Evolutionary conservation across 2,797 vertebrate species (phyloP), one percentile per base, ranked within the genome.

Genomic region (Sebastes taczanowskii): DNA sequence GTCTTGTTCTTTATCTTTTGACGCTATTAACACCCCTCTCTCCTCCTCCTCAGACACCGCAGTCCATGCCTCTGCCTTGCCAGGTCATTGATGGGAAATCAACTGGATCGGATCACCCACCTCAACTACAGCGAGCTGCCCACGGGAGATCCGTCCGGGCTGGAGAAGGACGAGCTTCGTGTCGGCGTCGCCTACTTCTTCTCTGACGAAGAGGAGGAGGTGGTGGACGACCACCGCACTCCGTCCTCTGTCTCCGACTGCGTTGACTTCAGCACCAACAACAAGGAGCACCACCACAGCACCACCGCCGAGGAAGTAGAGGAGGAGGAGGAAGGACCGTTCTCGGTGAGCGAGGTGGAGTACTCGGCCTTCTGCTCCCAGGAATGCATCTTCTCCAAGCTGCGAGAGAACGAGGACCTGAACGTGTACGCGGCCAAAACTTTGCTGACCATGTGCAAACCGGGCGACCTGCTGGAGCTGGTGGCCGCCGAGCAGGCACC

Each of bases 81-180:
- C 96, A 94, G 95, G 96, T 97, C 97, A 98, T 99, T 99, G 98
- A 99, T 99, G 98, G 99, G 99, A 97, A 99, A 99, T 95, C 99
- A 99, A 98, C 98, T 99, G 96, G 99, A 99, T 95, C 97, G 98
- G 97, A 99, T 99, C 96, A 99, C 98, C 94, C 98, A 99, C 97
- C 97, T 99, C 95, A 99, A 96, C 97, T 99, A 99, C 96, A 99
- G 98, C 94, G 99, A 99, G 93, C 93, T 99, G 96, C 99, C 99
- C 94, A 99, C 99, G 71, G 98, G 98, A 91, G 99, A 99, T 96
- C 99, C 99, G 89, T 98, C 98, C 85, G 99, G 99, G 93, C 96
- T 99, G 84, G 99, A 99, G 96, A 98, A 99, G 93, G 98, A 99
- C 97, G 99, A 99, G 95, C 96, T 99, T 90, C 96, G 98, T 88